Evolutionary conservation across 2,888 invertebrate species (phyloP), one percentile per base, ranked within the genome.

Genomic region (Campoletis raptor): DNA sequence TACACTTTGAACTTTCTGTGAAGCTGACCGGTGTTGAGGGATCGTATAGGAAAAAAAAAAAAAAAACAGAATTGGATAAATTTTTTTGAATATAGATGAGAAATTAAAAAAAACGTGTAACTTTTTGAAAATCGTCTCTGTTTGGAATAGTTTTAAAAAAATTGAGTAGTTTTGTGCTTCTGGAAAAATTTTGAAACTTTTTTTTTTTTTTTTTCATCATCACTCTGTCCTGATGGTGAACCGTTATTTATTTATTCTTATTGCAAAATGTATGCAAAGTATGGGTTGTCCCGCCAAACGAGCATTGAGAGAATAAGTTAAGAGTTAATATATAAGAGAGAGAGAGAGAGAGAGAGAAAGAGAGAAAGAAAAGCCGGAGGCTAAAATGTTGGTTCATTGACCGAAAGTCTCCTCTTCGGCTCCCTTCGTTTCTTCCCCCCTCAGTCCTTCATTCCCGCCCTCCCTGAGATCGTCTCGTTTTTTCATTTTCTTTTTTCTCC

Each of bases 381-480:
- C 70, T 52, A 45, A 85, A 85, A 81, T 64, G 48, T 72, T 81
- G 82, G 89, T 86, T 89, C 88, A 81, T 86, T 86, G 88, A 87
- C 88, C 89, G 86, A 82, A 85, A 83, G 80, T 48, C 45, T 67
- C 45, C 52, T 73, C 81, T 57, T 69, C 81, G 77, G 64, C 36
- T 81, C 54, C 61, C 81, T 85, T 78, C 77, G 18, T 61, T 82
- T 57, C 57, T 12, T 52, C 72, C 48, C 64, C 45, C 64, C 37
- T 70, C 69, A 52, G 54, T 76, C 70, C 77, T 72, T 64, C 52
- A 24, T 70, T 52, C 81, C n/a, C 64, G 52, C 37, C 54, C 64
- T 76, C 76, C n/a, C 37, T 21, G 54, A 30, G 45, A 64, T 72
- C 52, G 76, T 85, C 79, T 66, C 21, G 37, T 15, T 37, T 21